A percentile compares a stretch with the other conserved stretches of the same genome.
Evolutionary conservation across 2,888 invertebrate species (phyloP).

Genomic region (Oscheius myriophilus): DNA sequence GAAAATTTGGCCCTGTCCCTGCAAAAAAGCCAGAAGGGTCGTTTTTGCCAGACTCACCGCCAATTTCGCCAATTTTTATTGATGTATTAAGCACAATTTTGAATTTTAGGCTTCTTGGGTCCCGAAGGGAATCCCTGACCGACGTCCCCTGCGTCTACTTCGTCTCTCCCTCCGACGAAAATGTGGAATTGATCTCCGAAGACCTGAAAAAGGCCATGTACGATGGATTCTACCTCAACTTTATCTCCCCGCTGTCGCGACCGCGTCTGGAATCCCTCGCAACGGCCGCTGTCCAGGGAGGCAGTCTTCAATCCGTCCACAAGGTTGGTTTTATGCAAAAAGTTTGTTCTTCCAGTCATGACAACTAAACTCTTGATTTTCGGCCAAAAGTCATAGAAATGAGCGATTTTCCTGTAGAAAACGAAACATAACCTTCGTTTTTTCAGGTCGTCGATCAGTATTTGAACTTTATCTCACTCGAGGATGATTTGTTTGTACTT

Average conservation of each 20-base stretch:
- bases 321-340: slow-evolving; percentile 76
- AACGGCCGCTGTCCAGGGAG: slow-evolving; percentile 87
- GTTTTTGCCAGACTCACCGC: no score
- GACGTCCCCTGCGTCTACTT: slow-evolving; percentile 99
- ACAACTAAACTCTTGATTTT: neutral
- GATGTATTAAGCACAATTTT: no score
- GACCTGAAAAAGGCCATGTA: slow-evolving; percentile 80
- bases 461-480: slow-evolving; percentile 94
- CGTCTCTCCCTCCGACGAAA: slow-evolving; percentile 93
- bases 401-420: neutral
- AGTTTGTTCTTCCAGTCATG: neutral
- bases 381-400: no score
- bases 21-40: no score
- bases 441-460: slow-evolving; percentile 91
- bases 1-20: no score
- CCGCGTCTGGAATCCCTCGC: slow-evolving; percentile 95
- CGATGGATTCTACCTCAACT: slow-evolving; percentile 94
- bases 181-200: slow-evolving; percentile 86
- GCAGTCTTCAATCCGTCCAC: slow-evolving; percentile 82
- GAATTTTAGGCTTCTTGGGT: slow-evolving; percentile 8
- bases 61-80: no score
- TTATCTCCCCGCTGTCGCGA: slow-evolving; percentile 81
- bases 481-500: slow-evolving; percentile 90
- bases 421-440: slow-evolving; percentile 26
- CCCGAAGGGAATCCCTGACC: slow-evolving; percentile 81